Evolutionary conservation across 2,888 invertebrate genomes (phyloP).

Genomic region (Leucania comma): DNA sequence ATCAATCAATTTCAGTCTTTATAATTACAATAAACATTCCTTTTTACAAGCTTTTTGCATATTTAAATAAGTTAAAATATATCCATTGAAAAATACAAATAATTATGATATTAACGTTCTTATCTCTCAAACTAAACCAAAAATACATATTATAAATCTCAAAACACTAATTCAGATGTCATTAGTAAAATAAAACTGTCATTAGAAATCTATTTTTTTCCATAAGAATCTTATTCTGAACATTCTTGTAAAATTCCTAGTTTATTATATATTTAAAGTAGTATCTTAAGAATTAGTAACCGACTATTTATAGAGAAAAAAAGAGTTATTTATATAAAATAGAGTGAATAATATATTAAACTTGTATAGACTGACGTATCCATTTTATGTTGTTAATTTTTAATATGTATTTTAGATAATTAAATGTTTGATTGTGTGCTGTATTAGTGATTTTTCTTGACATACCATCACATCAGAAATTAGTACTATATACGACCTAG

Average conservation of each 20-base stretch:
- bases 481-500: too few relatives aligned
- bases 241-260: constrained; percentile 56
- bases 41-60: constrained; percentile 34
- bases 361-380: constrained; percentile 76
- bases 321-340: constrained; percentile 71
- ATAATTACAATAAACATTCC: constrained; percentile 36
- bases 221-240: constrained; percentile 40
- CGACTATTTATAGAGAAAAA: constrained; percentile 64
- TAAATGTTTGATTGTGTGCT: constrained; percentile 77
- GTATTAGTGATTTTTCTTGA: constrained; percentile 47
- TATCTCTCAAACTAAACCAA: constrained; percentile 48
- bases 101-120: constrained; percentile 37
- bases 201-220: constrained; percentile 17
- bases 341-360: constrained; percentile 72
- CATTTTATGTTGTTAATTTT: constrained; percentile 71
- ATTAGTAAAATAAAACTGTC: constrained; percentile 1
- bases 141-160: constrained; percentile 60
- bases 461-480: too few relatives aligned
- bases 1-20: constrained; percentile 5
- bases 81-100: background rate
- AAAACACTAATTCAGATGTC: constrained; percentile 16
- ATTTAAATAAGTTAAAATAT: constrained; percentile 24
- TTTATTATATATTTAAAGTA: constrained; percentile 53
- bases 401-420: constrained; percentile 72
- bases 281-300: constrained; percentile 58